These are phyloP conservation scores for Molossus alvarezi DNA, from an alignment of 2,797 vertebrate species.

Conservation along the genomic window DNA sequence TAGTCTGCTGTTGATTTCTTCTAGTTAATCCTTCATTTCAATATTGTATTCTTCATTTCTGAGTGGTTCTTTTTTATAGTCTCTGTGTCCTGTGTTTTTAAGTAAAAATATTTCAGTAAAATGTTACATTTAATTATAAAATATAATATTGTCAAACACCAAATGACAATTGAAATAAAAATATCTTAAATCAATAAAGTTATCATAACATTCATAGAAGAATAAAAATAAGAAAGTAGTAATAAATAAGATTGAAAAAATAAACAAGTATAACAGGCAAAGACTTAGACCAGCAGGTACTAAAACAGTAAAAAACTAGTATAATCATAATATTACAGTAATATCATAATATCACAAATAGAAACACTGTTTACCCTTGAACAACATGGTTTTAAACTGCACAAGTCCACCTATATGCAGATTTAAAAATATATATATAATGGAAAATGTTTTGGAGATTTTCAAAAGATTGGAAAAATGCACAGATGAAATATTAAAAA, in stretches of 20 bases:
- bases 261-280: background rate
- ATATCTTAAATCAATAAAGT: background rate
- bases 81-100: background rate
- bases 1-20: background rate
- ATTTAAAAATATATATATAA: background rate
- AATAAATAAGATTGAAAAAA: background rate
- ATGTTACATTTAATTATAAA: background rate
- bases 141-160: background rate
- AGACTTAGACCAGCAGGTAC: background rate
- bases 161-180: conserved; percentile 23
- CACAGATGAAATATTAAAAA: background rate
- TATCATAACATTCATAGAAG: background rate
- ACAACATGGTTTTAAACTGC: background rate
- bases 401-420: background rate
- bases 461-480: background rate
- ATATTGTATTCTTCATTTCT: background rate
- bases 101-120: background rate
- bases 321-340: background rate
- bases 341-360: background rate
- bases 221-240: background rate
- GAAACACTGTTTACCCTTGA: background rate
- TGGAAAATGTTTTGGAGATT: background rate
- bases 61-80: background rate
- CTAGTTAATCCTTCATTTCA: background rate
- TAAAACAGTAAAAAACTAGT: background rate